phyloP scores from a whole-genome alignment of 2,113 vertebrate species.

The Semnornis frantzii region DNA sequence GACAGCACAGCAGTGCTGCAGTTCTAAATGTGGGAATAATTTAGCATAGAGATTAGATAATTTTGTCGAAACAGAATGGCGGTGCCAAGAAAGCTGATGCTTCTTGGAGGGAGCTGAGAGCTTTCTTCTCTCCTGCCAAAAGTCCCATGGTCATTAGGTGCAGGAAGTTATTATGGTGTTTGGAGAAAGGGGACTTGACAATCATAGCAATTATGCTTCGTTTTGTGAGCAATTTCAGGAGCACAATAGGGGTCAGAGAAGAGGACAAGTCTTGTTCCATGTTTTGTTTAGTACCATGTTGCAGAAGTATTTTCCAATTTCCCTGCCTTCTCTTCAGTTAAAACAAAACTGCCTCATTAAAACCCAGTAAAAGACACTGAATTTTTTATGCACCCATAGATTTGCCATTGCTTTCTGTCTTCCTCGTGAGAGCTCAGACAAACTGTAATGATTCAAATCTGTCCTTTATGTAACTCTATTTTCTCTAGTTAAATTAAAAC shows the following conservation, averaged over 20 bases:
- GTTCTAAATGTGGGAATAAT: background rate
- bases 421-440: conserved; percentile 10
- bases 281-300: background rate
- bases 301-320: background rate
- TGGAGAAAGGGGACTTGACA: background rate
- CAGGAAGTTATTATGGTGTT: background rate
- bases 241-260: background rate
- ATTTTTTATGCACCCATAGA: background rate
- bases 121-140: background rate
- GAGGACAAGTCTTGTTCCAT: background rate
- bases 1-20: background rate
- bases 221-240: conserved; percentile 17
- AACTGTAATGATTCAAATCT: conserved; percentile 7
- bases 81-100: background rate
- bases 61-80: background rate
- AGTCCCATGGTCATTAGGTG: background rate
- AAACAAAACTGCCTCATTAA: conserved; percentile 10
- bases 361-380: background rate
- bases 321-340: background rate
- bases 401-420: background rate
- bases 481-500: conserved; percentile 43
- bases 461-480: conserved; percentile 18
- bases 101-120: background rate
- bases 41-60: conserved; percentile 22
- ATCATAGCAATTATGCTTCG: background rate